These are phyloP conservation scores for Aphaenogaster rudis DNA, from an alignment of 1,140 invertebrate species.

Conservation along the genomic window DNA sequence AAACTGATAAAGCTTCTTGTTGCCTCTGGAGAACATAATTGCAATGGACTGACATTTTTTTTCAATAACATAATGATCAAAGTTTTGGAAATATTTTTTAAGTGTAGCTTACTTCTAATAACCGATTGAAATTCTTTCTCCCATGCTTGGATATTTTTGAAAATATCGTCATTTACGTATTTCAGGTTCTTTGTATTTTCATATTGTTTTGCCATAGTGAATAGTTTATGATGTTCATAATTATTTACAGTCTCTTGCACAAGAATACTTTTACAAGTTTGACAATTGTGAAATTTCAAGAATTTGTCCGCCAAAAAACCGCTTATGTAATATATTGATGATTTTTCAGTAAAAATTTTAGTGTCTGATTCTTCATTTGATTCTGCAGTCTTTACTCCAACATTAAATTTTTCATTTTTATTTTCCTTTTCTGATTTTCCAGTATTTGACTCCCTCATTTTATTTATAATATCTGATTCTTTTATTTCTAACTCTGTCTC, in stretches of 20 bases:
- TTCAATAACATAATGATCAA: not conserved
- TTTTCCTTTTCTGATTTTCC: no score
- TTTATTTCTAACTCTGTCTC: not conserved
- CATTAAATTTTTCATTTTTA: not conserved
- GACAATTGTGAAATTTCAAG: not conserved
- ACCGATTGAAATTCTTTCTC: slow-evolving; percentile 1
- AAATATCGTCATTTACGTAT: not conserved
- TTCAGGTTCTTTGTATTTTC: not conserved
- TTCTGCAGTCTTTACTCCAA: not conserved
- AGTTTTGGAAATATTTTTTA: slow-evolving; percentile 10
- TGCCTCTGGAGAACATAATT: slow-evolving; percentile 5
- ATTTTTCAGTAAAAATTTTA: slow-evolving; percentile 8
- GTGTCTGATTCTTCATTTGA: not conserved
- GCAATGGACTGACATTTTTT: not conserved
- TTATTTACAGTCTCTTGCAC: not conserved
- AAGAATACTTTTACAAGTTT: slow-evolving; percentile 7
- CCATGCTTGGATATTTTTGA: slow-evolving; percentile 8
- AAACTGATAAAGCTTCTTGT: not conserved
- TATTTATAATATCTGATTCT: slow-evolving; percentile 10
- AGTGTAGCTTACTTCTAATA: not conserved
- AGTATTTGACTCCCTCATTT: not conserved
- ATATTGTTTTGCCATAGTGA: slow-evolving; percentile 3
- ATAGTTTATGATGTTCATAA: slow-evolving; percentile 2
- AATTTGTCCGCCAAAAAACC: not conserved
- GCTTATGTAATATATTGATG: slow-evolving; percentile 7